Conservation (phyloP, 92 coral and sea anemone species). For the Muricea muricata region DNA sequence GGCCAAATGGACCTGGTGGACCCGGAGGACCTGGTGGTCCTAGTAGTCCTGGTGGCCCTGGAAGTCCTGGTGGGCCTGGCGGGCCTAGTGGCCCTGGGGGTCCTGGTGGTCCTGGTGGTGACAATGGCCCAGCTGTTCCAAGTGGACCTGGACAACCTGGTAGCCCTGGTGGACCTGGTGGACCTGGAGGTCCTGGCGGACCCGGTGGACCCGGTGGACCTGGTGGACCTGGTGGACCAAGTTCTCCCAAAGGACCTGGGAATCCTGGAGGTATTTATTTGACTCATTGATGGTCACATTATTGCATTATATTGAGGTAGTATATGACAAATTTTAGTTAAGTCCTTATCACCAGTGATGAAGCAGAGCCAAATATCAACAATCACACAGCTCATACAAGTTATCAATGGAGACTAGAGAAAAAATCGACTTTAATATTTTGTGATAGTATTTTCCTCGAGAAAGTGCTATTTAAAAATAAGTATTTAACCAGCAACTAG, state of each 20-base stretch:
- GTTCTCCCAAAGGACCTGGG: background rate
- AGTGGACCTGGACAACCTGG: constrained; percentile 53
- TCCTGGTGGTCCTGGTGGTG: constrained; percentile 63
- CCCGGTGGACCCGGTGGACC: constrained; percentile 64
- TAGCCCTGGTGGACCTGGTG: constrained; percentile 56
- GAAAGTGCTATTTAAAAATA: no score
- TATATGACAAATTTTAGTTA: no score
- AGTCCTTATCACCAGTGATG: no score
- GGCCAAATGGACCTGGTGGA: constrained; percentile 77
- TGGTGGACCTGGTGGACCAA: constrained; percentile 71
- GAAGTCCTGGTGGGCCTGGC: constrained; percentile 69
- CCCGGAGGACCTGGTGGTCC: constrained; percentile 75
- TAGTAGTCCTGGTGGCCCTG: constrained; percentile 73
- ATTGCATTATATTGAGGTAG: no score
- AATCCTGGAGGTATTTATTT: constrained; percentile 41
- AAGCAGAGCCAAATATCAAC: no score
- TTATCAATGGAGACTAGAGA: no score
- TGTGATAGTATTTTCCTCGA: no score
- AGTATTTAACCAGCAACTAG: no score
- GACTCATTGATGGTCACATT: no score
- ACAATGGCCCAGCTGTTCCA: constrained; percentile 33
- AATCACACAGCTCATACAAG: no score
- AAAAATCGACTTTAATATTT: no score
- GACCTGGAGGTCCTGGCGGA: constrained; percentile 44
- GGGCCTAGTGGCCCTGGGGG: constrained; percentile 74